A percentile compares a stretch with the other conserved stretches of the same genome.
Conservation (phyloP, 1,140 invertebrate genomes). For the Pseudobourletiella spinata region DNA sequence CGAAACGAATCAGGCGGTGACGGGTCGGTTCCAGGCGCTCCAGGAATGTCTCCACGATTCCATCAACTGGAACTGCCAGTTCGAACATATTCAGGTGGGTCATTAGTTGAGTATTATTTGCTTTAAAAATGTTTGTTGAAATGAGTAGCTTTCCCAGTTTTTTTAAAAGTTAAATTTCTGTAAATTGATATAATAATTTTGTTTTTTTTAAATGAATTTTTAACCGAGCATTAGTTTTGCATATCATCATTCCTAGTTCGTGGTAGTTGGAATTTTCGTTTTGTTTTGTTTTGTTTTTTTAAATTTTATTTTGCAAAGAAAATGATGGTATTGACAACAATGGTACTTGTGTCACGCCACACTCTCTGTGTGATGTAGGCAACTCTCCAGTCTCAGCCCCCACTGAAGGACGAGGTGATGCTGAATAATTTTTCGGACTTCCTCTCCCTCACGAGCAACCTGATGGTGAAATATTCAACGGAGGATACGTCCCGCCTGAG, state of each 20-base stretch:
- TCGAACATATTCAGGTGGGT: background rate
- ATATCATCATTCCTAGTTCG: no score
- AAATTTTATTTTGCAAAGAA: background rate
- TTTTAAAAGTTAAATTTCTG: no score
- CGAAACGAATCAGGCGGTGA: slow-evolving; percentile 69
- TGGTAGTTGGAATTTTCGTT: no score
- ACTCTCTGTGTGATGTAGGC: no score
- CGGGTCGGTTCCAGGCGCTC: slow-evolving; percentile 70
- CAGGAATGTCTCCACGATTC: slow-evolving; percentile 63
- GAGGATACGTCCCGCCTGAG: background rate
- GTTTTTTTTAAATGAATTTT: no score
- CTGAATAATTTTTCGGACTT: slow-evolving; percentile 1
- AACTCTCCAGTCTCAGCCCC: background rate
- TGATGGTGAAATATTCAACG: background rate
- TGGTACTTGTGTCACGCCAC: background rate
- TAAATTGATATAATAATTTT: no score
- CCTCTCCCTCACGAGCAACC: background rate
- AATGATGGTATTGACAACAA: background rate
- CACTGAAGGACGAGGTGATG: background rate
- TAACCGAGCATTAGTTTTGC: no score
- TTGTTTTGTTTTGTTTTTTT: no score
- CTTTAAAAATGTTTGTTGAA: no score
- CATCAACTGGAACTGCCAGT: slow-evolving; percentile 16
- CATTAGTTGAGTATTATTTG: no score
- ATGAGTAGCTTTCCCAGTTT: no score